These are phyloP conservation scores for Aplysina aerophoba DNA, from an alignment of 37 sponge, comb jelly and placozoan species.

Conservation along the genomic window DNA sequence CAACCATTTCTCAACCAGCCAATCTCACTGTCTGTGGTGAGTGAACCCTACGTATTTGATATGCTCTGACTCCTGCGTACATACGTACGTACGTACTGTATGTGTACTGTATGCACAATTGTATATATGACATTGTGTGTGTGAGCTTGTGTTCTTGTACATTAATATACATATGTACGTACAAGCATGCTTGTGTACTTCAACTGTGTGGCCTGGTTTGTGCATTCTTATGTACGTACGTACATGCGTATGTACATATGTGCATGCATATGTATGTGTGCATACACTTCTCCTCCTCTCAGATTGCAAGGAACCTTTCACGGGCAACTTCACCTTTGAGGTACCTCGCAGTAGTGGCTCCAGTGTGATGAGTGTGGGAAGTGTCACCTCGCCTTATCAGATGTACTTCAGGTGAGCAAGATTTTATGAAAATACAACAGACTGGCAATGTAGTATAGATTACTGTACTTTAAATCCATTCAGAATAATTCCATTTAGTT, in stretches of 20 bases:
- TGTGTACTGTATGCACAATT: too few relatives aligned
- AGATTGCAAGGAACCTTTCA: slow-evolving; percentile 16
- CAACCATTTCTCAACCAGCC: slow-evolving; percentile 6
- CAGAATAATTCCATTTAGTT: too few relatives aligned
- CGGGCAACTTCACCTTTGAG: slow-evolving; percentile 5
- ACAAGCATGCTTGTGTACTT: neutral
- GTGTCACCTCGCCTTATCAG: slow-evolving; percentile 6
- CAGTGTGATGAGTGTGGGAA: neutral
- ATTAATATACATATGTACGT: slow-evolving; percentile 24
- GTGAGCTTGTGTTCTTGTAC: too few relatives aligned
- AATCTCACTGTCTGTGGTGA: slow-evolving; percentile 18
- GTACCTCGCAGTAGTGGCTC: neutral
- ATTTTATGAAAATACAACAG: neutral
- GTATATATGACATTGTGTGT: too few relatives aligned
- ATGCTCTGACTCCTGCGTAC: too few relatives aligned
- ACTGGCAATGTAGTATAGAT: too few relatives aligned
- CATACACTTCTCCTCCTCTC: neutral
- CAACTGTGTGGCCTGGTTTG: too few relatives aligned
- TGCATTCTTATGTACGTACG: neutral
- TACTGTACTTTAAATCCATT: too few relatives aligned
- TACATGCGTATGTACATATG: neutral
- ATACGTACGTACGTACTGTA: too few relatives aligned
- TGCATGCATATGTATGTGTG: too few relatives aligned
- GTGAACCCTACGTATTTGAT: neutral
- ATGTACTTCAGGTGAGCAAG: slow-evolving; percentile 11